Evolutionary conservation across 2,888 invertebrate species (phyloP).

Genomic region (Timandra comae): DNA sequence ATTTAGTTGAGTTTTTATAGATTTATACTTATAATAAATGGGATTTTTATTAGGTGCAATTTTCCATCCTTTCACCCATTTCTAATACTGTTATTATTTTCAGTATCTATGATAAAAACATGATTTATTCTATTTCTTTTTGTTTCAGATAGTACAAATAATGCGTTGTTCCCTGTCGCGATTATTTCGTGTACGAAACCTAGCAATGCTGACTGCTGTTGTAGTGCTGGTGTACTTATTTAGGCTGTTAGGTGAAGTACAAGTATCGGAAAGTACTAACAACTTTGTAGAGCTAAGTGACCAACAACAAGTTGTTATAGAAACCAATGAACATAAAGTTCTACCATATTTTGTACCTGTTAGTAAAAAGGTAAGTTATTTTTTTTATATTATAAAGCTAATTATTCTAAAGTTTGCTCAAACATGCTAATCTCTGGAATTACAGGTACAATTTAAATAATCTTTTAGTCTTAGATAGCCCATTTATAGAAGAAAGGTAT

Average conservation of each 20-base stretch:
- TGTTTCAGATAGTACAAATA: constrained; percentile 9
- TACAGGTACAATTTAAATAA: neutral
- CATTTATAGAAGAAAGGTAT: too few relatives aligned
- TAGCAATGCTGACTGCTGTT: constrained; percentile 43
- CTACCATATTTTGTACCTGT: constrained; percentile 43
- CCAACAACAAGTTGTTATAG: constrained; percentile 7
- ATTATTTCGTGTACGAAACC: constrained; percentile 45
- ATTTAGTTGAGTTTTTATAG: too few relatives aligned
- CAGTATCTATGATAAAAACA: neutral
- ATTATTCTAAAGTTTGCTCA: too few relatives aligned
- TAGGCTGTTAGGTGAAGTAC: constrained; percentile 26
- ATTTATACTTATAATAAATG: too few relatives aligned
- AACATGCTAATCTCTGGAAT: neutral
- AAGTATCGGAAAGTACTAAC: constrained; percentile 15
- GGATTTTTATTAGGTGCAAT: neutral
- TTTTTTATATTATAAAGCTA: neutral
- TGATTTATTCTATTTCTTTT: neutral
- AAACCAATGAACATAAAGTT: constrained; percentile 13
- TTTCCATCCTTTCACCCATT: neutral
- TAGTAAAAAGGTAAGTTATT: constrained; percentile 37
- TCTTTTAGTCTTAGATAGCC: too few relatives aligned
- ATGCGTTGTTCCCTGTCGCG: constrained; percentile 41
- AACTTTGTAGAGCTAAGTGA: constrained; percentile 19
- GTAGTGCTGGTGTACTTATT: constrained; percentile 45
- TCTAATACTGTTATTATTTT: neutral